Conservation (phyloP, 2,797 vertebrate genomes). For the Synaphobranchus kaupii region DNA sequence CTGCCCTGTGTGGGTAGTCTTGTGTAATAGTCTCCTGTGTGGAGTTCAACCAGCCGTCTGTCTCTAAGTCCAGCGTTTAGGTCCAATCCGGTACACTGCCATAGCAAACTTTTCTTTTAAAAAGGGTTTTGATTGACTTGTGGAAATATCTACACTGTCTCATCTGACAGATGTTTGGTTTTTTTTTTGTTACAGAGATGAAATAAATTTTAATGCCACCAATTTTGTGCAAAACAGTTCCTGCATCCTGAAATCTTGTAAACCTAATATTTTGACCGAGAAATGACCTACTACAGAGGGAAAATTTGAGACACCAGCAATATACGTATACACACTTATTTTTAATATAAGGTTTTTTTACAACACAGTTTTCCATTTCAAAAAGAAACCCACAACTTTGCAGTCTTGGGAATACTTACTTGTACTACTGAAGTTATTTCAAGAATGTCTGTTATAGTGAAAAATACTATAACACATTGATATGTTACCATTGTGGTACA, state of each 20-base stretch:
- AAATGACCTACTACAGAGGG: slow-evolving; percentile 26
- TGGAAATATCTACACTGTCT: slow-evolving; percentile 71
- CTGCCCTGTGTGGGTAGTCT: too few species aligned
- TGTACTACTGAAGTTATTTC: neutral
- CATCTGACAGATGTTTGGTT: slow-evolving; percentile 73
- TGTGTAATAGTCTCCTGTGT: too few species aligned
- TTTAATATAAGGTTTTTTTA: neutral
- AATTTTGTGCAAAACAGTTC: slow-evolving; percentile 74
- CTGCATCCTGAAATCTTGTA: slow-evolving; percentile 61
- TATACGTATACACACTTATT: neutral
- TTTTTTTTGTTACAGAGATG: slow-evolving; percentile 53
- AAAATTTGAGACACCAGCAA: slow-evolving; percentile 5
- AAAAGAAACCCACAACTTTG: neutral
- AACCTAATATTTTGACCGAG: slow-evolving; percentile 47
- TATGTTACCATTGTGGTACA: neutral
- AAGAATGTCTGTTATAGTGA: neutral
- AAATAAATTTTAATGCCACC: slow-evolving; percentile 60
- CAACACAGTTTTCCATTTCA: neutral
- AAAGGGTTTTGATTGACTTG: neutral
- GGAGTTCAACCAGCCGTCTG: too few species aligned
- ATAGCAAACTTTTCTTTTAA: neutral
- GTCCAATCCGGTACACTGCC: too few species aligned
- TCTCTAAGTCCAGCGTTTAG: too few species aligned
- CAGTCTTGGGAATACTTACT: neutral
- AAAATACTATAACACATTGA: neutral